Evolutionary conservation across 2,888 invertebrate genomes (phyloP), one percentile per base, ranked within the genome.

Genomic region (Xestoiulus laeticollis): DNA sequence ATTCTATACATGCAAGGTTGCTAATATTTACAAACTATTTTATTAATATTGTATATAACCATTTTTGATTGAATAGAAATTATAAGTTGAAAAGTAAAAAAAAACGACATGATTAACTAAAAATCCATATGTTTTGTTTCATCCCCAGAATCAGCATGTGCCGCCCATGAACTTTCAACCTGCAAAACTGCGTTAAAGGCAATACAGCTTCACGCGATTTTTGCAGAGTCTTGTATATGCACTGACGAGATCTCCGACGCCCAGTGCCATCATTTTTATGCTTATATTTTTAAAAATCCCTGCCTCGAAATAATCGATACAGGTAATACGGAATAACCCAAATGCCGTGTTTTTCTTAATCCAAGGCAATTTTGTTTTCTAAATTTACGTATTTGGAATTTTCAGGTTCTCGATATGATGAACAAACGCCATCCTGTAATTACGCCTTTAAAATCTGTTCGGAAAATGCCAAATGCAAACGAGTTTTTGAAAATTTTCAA

Each of bases 231-330:
- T 16, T 87, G 87, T 44, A 84, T 87, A 16, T 87, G 87, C 38
- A 87, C 87, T 12, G 87, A 87, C 48, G 87, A 83, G 33, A 38
- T 83, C 44, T 83, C 33, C 26, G 43, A 87, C 38, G 43, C 83
- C 26, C 44, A 87, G 84, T 87, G 87, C 87, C 84, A 87, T 48
- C 26, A 87, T 83, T 43, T 87, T 83, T 48, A 68, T 84, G 48
- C 82, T 43, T 87, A 87, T 33, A 83, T 87, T 87, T 87, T 87
- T 87, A 87, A 87, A 87, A 87, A 87, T 87, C 87, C 87, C 43
- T 87, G 87, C 48, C 82, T 87, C 16, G 44, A 82, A 87, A 68
- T 84, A 68, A 44, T 33, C 44, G 87, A 84, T 43, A 83, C 53
- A 87, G 87, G 87, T 87, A 87, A 87, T 53, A 22, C 1, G 30